Percentiles rank a stretch among this genome's conserved stretches.
These are phyloP conservation scores for Phrixothrix hirtus DNA, from an alignment of 2,888 invertebrate species.

Conservation along the genomic window DNA sequence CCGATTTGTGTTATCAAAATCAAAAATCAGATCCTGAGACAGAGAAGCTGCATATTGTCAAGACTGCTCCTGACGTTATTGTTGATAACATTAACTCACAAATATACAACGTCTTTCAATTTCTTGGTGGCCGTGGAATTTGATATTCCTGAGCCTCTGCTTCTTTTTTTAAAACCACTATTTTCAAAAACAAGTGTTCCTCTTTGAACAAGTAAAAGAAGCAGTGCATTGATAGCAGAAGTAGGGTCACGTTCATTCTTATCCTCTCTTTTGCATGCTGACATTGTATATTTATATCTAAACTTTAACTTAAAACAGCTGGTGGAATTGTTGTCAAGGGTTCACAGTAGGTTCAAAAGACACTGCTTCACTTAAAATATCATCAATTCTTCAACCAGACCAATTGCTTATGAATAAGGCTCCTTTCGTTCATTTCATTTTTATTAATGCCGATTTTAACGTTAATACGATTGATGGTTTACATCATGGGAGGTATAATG, in stretches of 20 bases:
- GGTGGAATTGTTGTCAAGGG: slow-evolving; percentile 1
- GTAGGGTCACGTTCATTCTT: slow-evolving; percentile 1
- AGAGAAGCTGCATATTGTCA: too few species aligned
- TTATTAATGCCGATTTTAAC: slow-evolving; percentile 2
- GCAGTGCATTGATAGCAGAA: background rate
- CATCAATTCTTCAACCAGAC: background rate
- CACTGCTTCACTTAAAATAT: background rate
- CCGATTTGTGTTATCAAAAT: too few species aligned
- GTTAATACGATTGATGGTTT: slow-evolving; percentile 1
- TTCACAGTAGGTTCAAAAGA: background rate
- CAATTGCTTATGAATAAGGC: background rate
- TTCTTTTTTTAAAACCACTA: background rate
- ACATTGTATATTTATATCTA: background rate
- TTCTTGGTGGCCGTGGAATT: background rate
- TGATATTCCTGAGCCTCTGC: background rate
- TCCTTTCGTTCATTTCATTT: slow-evolving; percentile 1
- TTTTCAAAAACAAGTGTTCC: background rate
- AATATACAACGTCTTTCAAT: background rate
- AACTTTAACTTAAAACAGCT: slow-evolving; percentile 2
- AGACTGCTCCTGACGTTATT: too few species aligned
- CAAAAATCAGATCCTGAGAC: too few species aligned
- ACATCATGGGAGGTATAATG: slow-evolving; percentile 1
- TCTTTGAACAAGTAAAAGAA: slow-evolving; percentile 1
- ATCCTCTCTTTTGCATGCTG: background rate
- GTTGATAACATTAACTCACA: background rate